These are phyloP conservation scores for Drosophila melanocephala DNA, from an alignment of 2,888 invertebrate species.

Conservation along the genomic window DNA sequence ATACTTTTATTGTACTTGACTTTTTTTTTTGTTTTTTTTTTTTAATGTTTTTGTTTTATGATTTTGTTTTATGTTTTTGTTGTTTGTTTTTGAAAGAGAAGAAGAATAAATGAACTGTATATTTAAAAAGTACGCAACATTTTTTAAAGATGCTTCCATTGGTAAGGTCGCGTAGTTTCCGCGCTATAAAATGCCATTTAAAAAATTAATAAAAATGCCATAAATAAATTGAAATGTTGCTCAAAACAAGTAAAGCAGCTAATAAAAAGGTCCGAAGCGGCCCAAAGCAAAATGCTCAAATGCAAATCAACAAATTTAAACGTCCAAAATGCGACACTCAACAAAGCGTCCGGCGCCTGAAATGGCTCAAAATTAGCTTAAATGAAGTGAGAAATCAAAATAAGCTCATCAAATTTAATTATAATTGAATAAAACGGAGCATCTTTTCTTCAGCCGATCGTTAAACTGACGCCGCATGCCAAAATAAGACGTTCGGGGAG, in stretches of 20 bases:
- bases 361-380: constrained; percentile 73
- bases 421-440: constrained; percentile 63
- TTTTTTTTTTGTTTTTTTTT: constrained; percentile 34
- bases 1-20: constrained; percentile 24
- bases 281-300: constrained; percentile 36
- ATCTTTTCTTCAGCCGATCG: constrained; percentile 52
- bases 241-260: constrained; percentile 47
- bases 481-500: constrained; percentile 28
- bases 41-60: constrained; percentile 44
- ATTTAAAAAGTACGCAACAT: constrained; percentile 52
- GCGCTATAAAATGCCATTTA: constrained; percentile 65
- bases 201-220: constrained; percentile 76
- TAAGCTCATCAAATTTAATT: constrained; percentile 76
- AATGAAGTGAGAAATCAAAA: constrained; percentile 79
- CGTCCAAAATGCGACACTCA: constrained; percentile 38
- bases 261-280: constrained; percentile 24
- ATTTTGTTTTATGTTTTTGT: constrained; percentile 48
- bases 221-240: constrained; percentile 73
- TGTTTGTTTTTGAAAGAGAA: constrained; percentile 50
- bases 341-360: constrained; percentile 59
- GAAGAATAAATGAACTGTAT: constrained; percentile 45
- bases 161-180: constrained; percentile 56
- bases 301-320: constrained; percentile 56
- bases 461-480: constrained; percentile 77
- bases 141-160: constrained; percentile 18